Conservation (phyloP, 1,140 invertebrate species). For the Linepithema humile region DNA sequence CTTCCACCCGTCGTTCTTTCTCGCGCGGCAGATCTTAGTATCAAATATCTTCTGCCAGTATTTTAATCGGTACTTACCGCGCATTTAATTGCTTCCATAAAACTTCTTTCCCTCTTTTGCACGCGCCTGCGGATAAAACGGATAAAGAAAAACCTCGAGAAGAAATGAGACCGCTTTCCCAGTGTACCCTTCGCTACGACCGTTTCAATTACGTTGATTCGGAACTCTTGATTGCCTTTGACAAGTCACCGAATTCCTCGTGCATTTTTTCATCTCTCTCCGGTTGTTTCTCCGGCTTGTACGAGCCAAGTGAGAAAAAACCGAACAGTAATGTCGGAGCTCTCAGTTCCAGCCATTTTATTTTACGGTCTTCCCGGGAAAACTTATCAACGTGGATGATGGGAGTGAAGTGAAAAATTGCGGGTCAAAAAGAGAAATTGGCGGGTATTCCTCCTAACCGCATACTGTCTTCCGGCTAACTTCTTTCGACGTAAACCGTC, state of each 20-base stretch:
- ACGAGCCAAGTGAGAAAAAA: conserved; percentile 15
- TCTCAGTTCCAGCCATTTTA: conserved; percentile 46
- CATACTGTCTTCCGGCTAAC: conserved; percentile 34
- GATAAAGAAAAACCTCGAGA: background rate
- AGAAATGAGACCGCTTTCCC: background rate
- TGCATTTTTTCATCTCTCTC: conserved; percentile 22
- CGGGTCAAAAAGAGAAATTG: conserved; percentile 57
- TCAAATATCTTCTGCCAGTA: conserved; percentile 26
- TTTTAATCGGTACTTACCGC: conserved; percentile 45
- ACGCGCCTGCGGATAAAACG: background rate
- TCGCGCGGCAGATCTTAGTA: background rate
- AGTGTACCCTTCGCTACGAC: background rate
- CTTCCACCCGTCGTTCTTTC: background rate
- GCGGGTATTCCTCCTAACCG: conserved; percentile 39
- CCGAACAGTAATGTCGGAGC: conserved; percentile 22
- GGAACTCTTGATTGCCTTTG: conserved; percentile 18
- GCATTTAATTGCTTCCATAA: conserved; percentile 44
- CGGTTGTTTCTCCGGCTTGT: conserved; percentile 7
- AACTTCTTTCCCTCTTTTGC: conserved; percentile 17
- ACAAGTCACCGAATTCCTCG: conserved; percentile 31
- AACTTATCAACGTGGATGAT: conserved; percentile 56
- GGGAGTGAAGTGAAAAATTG: conserved; percentile 55
- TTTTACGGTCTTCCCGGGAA: conserved; percentile 51
- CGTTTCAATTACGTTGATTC: conserved; percentile 30
- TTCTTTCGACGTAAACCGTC: conserved; percentile 35